A percentile compares a stretch with the other conserved stretches of the same genome.
Evolutionary conservation across 2,113 vertebrate species (phyloP).

Genomic region (Rhinolophus sinicus): DNA sequence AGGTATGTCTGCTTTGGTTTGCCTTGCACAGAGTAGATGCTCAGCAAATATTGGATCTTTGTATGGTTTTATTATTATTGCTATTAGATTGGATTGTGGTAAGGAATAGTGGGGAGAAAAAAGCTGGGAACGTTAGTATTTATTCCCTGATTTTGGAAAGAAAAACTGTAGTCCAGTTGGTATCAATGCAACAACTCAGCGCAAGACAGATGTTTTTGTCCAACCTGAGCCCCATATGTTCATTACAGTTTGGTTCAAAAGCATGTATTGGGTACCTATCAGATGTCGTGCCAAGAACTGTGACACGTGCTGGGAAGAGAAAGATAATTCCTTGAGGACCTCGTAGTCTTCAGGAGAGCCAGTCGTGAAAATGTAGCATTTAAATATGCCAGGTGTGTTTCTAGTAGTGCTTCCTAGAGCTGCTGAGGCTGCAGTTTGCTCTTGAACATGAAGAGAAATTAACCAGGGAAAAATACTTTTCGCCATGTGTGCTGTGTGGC

Average conservation of each 20-base stretch:
- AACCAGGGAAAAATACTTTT: conserved; percentile 39
- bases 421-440: neutral
- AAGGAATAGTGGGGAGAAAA: neutral
- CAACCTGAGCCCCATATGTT: neutral
- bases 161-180: neutral
- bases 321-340: neutral
- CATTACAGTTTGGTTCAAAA: neutral
- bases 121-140: neutral
- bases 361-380: neutral
- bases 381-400: neutral
- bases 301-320: neutral
- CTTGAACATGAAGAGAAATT: neutral
- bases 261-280: neutral
- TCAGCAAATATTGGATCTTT: neutral
- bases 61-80: neutral
- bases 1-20: neutral
- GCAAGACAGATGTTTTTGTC: neutral
- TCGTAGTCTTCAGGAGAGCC: neutral
- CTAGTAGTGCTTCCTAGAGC: neutral
- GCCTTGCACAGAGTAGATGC: neutral
- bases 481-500: neutral
- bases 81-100: neutral
- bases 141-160: neutral
- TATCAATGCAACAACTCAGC: neutral
- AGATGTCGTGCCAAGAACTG: neutral